These are phyloP conservation scores for Drosophila ohnishii DNA, from an alignment of 1,140 invertebrate species.

Conservation along the genomic window DNA sequence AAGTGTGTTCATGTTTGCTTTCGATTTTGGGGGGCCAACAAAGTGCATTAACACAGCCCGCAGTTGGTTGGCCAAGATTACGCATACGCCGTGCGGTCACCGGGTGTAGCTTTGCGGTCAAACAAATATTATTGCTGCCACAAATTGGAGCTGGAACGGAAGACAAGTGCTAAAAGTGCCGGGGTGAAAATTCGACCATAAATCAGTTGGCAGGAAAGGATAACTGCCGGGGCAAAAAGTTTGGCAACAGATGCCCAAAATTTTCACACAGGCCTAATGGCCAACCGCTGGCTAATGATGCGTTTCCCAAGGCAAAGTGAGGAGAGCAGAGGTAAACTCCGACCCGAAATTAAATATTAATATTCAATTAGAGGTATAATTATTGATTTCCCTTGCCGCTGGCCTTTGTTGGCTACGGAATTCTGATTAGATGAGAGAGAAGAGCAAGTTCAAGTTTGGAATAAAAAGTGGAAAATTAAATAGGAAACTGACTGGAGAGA, in stretches of 20 bases:
- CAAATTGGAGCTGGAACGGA: constrained; percentile 42
- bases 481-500: neutral
- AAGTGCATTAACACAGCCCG: constrained; percentile 42
- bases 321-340: constrained; percentile 8
- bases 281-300: constrained; percentile 37
- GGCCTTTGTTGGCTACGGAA: constrained; percentile 1
- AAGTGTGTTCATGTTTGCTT: constrained; percentile 9
- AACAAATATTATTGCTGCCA: constrained; percentile 32
- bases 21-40: constrained; percentile 4
- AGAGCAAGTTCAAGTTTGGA: neutral
- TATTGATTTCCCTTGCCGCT: constrained; percentile 54
- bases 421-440: constrained; percentile 5
- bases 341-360: constrained; percentile 65
- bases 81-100: constrained; percentile 44
- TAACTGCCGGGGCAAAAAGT: constrained; percentile 21
- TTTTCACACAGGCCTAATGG: constrained; percentile 46
- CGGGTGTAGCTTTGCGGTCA: constrained; percentile 29
- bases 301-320: constrained; percentile 4
- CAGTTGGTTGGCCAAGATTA: constrained; percentile 44
- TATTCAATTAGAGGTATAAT: constrained; percentile 64
- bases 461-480: constrained; percentile 7
- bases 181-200: constrained; percentile 39
- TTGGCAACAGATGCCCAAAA: constrained; percentile 35
- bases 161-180: constrained; percentile 39
- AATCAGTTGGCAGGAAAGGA: constrained; percentile 42